phyloP scores from a whole-genome alignment of 2,888 invertebrate genomes.

The Lasioglossum zephyrum region DNA sequence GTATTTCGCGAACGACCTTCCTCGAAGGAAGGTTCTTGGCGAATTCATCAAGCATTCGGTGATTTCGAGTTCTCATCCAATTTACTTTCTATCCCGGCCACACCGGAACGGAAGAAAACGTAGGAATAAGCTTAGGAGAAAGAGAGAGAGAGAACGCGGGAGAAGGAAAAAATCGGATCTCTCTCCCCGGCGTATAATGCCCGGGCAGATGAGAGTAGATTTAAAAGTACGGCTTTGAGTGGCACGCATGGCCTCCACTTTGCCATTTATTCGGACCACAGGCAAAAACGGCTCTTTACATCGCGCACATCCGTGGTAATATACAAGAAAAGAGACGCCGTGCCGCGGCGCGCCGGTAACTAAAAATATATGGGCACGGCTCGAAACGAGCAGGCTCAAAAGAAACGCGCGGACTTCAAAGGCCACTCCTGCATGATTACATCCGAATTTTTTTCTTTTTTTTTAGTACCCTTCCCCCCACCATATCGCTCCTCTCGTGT shows the following conservation, averaged over 20 bases:
- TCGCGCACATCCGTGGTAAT: constrained; percentile 36
- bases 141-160: not conserved
- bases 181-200: constrained; percentile 44
- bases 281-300: constrained; percentile 54
- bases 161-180: constrained; percentile 40
- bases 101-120: not conserved
- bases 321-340: constrained; percentile 36
- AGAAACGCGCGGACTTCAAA: constrained; percentile 55
- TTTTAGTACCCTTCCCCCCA: not conserved
- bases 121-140: not conserved
- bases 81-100: not conserved
- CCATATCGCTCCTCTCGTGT: not conserved
- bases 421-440: constrained; percentile 44
- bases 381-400: constrained; percentile 53
- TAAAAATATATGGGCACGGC: constrained; percentile 60
- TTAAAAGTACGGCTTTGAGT: constrained; percentile 56
- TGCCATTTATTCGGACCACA: constrained; percentile 57
- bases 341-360: constrained; percentile 36
- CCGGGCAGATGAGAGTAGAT: constrained; percentile 43
- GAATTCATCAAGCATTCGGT: constrained; percentile 5
- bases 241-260: constrained; percentile 37
- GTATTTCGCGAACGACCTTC: not conserved
- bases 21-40: not conserved
- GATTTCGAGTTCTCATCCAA: not conserved
- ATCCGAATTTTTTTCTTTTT: constrained; percentile 31